These are phyloP conservation scores for Podabrus alpinus DNA, from an alignment of 2,888 invertebrate genomes.

Conservation along the genomic window DNA sequence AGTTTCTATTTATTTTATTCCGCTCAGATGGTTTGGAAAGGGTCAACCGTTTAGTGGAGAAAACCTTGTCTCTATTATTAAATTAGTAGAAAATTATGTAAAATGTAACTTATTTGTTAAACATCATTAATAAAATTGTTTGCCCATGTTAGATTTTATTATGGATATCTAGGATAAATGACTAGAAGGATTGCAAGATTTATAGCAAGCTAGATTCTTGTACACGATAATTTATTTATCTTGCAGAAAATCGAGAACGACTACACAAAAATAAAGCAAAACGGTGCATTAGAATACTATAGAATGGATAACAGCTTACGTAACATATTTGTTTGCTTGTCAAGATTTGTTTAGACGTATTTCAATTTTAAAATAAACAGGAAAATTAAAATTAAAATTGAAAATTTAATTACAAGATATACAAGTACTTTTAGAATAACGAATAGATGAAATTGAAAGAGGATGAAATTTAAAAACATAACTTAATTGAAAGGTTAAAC, in stretches of 20 bases:
- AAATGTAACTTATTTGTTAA: not conserved
- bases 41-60: not conserved
- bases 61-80: no score
- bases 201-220: slow-evolving; percentile 19
- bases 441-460: no score
- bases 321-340: slow-evolving; percentile 14
- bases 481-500: no score
- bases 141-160: slow-evolving; percentile 20
- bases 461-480: no score
- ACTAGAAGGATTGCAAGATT: slow-evolving; percentile 22
- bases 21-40: not conserved
- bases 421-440: no score
- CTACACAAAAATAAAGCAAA: slow-evolving; percentile 18
- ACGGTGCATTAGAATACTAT: slow-evolving; percentile 3
- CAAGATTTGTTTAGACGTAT: slow-evolving; percentile 4
- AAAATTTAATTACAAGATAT: no score
- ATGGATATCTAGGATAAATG: slow-evolving; percentile 19
- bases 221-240: slow-evolving; percentile 26
- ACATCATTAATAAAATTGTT: slow-evolving; percentile 23
- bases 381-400: not conserved
- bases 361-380: not conserved
- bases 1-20: not conserved
- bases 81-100: not conserved
- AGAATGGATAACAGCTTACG: slow-evolving; percentile 16
- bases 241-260: slow-evolving; percentile 19